These are phyloP conservation scores for Drosophila bunnanda DNA, from an alignment of 2,888 invertebrate genomes.

Conservation along the genomic window DNA sequence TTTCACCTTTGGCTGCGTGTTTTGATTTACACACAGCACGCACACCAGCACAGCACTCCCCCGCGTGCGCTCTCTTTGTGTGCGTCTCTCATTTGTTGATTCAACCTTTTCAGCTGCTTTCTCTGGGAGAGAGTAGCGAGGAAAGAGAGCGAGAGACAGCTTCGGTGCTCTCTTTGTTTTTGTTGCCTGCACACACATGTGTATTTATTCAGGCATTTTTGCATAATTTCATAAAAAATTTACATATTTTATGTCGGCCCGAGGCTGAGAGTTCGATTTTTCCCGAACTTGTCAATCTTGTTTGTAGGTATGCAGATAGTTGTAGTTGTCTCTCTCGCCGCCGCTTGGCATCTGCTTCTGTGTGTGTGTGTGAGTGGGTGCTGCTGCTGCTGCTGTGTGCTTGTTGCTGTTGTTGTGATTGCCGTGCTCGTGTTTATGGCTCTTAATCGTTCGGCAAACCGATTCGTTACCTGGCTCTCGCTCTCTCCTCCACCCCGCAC, in stretches of 20 bases:
- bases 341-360: slow-evolving; percentile 9
- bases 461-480: slow-evolving; percentile 60
- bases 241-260: slow-evolving; percentile 56
- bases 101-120: slow-evolving; percentile 58
- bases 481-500: slow-evolving; percentile 6
- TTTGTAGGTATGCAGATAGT: slow-evolving; percentile 57
- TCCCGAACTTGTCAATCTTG: slow-evolving; percentile 62
- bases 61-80: slow-evolving; percentile 52
- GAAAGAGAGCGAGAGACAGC: neutral
- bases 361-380: slow-evolving; percentile 38
- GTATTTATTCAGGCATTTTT: slow-evolving; percentile 62
- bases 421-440: slow-evolving; percentile 66
- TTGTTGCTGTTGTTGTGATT: slow-evolving; percentile 60
- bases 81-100: slow-evolving; percentile 65
- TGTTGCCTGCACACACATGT: slow-evolving; percentile 34
- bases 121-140: slow-evolving; percentile 37
- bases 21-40: slow-evolving; percentile 64
- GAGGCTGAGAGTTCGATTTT: slow-evolving; percentile 56
- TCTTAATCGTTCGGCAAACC: slow-evolving; percentile 74
- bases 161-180: slow-evolving; percentile 17
- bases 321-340: slow-evolving; percentile 42
- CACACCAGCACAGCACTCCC: slow-evolving; percentile 48
- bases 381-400: slow-evolving; percentile 16
- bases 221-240: slow-evolving; percentile 78
- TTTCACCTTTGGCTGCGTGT: slow-evolving; percentile 74